These are phyloP conservation scores for Merluccius polli DNA, from an alignment of 2,797 vertebrate genomes.

Conservation along the genomic window DNA sequence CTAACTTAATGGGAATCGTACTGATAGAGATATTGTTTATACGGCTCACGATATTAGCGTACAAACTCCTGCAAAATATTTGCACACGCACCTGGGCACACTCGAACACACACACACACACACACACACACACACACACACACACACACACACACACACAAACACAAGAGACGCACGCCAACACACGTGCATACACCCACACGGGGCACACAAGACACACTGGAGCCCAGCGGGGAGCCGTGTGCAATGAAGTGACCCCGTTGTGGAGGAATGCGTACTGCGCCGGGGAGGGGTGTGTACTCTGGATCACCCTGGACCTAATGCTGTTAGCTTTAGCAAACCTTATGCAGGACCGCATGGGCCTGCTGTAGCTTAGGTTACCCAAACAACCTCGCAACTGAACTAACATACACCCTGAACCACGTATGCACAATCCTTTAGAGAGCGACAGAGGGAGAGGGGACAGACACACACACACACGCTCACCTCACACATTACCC, in stretches of 20 bases:
- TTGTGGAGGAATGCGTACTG: constrained; percentile 58
- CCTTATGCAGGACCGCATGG: constrained; percentile 43
- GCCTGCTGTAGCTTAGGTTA: constrained; percentile 43
- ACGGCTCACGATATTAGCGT: constrained; percentile 31
- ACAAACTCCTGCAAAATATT: constrained; percentile 50
- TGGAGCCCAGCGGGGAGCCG: constrained; percentile 28
- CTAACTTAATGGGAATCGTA: neutral
- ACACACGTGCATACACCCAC: constrained; percentile 7
- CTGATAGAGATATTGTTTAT: constrained; percentile 14
- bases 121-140: neutral
- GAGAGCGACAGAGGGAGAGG: neutral
- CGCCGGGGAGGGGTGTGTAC: constrained; percentile 43
- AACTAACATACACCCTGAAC: constrained; percentile 42
- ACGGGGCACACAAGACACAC: constrained; percentile 16
- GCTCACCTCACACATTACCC: neutral
- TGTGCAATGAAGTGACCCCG: constrained; percentile 40
- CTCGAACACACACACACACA: neutral
- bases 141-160: too few relatives aligned
- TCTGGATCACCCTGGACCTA: constrained; percentile 33
- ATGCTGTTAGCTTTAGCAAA: constrained; percentile 50
- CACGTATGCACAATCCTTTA: neutral
- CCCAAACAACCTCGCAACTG: constrained; percentile 63
- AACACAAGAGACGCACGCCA: neutral
- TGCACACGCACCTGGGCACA: constrained; percentile 28
- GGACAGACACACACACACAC: neutral